These are phyloP conservation scores for Adelosebastes latens DNA, from an alignment of 2,797 vertebrate species.

Conservation along the genomic window DNA sequence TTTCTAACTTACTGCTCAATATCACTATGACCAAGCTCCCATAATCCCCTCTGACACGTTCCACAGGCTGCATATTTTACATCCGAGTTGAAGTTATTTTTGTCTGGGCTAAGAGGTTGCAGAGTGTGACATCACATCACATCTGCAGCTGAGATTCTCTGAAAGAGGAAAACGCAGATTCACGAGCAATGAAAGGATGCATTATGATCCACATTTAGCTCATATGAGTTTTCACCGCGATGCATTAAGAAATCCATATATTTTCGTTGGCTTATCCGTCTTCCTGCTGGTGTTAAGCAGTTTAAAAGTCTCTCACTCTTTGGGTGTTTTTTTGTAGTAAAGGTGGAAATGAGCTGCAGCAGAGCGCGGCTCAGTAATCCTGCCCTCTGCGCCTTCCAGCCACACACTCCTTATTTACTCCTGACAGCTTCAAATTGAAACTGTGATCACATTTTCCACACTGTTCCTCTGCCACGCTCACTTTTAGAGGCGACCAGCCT, in stretches of 20 bases:
- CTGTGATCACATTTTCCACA: conserved; percentile 80
- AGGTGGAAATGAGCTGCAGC: conserved; percentile 68
- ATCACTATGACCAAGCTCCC: conserved; percentile 29
- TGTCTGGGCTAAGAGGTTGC: conserved; percentile 54
- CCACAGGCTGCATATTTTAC: conserved; percentile 37
- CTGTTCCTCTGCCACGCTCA: conserved; percentile 45
- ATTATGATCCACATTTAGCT: conserved; percentile 24
- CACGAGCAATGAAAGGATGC: conserved; percentile 16
- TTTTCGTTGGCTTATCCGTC: conserved; percentile 44
- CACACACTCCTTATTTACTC: conserved; percentile 74
- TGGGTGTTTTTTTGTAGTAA: conserved; percentile 37
- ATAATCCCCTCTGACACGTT: conserved; percentile 60
- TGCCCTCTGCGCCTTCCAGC: conserved; percentile 56
- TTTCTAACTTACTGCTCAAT: conserved; percentile 41
- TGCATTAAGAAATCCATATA: conserved; percentile 25
- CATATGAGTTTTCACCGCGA: conserved; percentile 3
- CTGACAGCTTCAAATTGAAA: conserved; percentile 80
- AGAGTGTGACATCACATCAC: conserved; percentile 57
- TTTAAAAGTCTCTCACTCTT: conserved; percentile 52
- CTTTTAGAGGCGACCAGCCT: conserved; percentile 30
- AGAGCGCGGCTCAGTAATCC: conserved; percentile 65
- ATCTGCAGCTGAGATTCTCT: conserved; percentile 42
- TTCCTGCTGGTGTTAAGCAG: conserved; percentile 51
- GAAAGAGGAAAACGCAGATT: conserved; percentile 21
- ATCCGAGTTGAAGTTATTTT: conserved; percentile 52